Percentiles rank a stretch among this genome's conserved stretches.
phyloP scores from a whole-genome alignment of 2,888 invertebrate genomes.

The Papilio protenor region DNA sequence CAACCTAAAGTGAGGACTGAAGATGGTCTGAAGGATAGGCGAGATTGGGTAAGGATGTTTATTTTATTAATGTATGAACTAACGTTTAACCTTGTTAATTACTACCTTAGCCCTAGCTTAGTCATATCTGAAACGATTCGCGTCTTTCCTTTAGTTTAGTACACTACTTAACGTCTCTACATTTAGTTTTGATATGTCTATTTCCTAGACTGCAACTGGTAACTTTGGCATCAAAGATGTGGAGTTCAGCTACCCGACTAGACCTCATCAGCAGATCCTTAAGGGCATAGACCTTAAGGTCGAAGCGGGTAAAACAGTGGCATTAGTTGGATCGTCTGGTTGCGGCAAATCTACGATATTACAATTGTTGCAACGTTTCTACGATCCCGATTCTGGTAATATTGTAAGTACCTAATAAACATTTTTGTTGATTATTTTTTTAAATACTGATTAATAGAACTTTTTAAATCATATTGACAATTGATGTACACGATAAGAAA shows the following conservation, averaged over 20 bases:
- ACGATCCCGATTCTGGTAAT: constrained; percentile 88
- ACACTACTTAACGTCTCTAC: background rate
- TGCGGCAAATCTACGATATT: constrained; percentile 93
- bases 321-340: constrained; percentile 89
- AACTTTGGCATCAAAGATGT: constrained; percentile 87
- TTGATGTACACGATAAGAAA: background rate
- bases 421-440: background rate
- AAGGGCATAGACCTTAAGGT: constrained; percentile 87
- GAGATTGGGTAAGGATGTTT: constrained; percentile 67
- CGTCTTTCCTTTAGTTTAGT: too few species aligned
- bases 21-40: constrained; percentile 62
- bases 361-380: constrained; percentile 91
- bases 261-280: constrained; percentile 88
- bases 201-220: constrained; percentile 84
- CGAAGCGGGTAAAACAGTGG: constrained; percentile 89
- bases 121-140: too few species aligned
- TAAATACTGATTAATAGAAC: background rate
- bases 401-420: constrained; percentile 64
- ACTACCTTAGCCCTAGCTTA: too few species aligned
- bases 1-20: constrained; percentile 70
- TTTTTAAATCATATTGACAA: background rate
- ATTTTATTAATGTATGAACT: too few species aligned
- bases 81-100: too few species aligned
- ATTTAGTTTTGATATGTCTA: background rate
- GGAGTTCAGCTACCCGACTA: constrained; percentile 92